Conservation (phyloP, 2,113 vertebrate genomes). For the Odobenus rosmarus region DNA sequence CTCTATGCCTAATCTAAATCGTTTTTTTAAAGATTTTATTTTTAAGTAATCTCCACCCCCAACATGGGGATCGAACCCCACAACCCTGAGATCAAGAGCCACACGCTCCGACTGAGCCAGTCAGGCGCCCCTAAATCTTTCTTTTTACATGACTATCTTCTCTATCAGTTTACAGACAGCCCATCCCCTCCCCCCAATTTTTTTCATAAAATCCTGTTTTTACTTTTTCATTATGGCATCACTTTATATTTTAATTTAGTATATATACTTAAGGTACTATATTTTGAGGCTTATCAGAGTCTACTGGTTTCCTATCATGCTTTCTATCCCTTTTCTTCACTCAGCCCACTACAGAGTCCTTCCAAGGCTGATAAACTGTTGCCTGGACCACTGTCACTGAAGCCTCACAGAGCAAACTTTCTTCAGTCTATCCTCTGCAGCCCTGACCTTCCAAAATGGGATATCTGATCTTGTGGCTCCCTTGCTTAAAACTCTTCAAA, state of each 20-base stretch:
- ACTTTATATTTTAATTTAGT: neutral
- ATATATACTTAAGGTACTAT: neutral
- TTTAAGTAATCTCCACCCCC: neutral
- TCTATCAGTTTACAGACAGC: neutral
- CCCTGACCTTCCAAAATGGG: neutral
- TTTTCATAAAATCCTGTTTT: slow-evolving; percentile 10
- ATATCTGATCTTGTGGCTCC: neutral
- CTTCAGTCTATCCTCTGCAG: neutral
- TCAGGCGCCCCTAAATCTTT: neutral
- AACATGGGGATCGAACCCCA: neutral
- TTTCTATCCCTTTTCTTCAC: neutral
- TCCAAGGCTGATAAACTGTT: neutral
- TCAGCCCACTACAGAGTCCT: neutral
- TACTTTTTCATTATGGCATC: neutral
- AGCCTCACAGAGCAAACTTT: neutral
- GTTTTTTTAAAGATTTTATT: neutral
- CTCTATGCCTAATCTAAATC: neutral
- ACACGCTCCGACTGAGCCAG: neutral
- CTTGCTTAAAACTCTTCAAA: neutral
- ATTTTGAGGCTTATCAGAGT: neutral
- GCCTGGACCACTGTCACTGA: neutral
- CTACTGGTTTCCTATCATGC: neutral
- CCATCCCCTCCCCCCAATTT: neutral
- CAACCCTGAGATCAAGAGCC: neutral
- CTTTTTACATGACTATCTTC: neutral